Evolutionary conservation across 2,113 vertebrate species (phyloP), one percentile per base, ranked within the genome.

Genomic region (Mellivora capensis): DNA sequence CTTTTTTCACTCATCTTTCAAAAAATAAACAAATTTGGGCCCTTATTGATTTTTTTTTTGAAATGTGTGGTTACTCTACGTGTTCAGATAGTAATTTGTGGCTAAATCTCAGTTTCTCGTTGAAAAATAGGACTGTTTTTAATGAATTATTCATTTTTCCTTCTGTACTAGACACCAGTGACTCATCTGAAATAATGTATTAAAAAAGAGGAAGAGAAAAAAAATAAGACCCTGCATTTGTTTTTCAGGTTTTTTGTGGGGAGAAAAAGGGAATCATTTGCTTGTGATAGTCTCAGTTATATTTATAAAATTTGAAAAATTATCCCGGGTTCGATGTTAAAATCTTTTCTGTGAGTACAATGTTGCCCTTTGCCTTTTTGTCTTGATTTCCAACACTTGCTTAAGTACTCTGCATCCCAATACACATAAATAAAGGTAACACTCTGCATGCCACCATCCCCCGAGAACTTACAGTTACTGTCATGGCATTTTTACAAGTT

Each of bases 71-170:
- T 11, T 47, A 42, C 14, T 64, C 4, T 37, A 49, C n/a, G 15
- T 87, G 71, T 91, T 82, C 34, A 83, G 34, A 31, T 61, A 69
- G 64, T 79, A 83, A 77, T 87, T 84, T 90, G 87, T 74, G 4
- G 82, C 76, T 94, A 82, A 57, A 87, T 72, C 37, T 62, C 34
- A 67, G 20, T 87, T 91, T 94, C 23, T 91, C n/a, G 83, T 94
- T 96, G 57, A 59, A 29, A 74, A 71, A 87, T 57, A 76, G 47
- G 67, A 83, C 54, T 42, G 57, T 57, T 94, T 67, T 88, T 93
- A 93, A 86, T 91, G 83, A 91, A 91, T 91, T 91, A 29, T 77
- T 90, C 61, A 71, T 7, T 44, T 69, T 83, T 87, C 27, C 27
- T n/a, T 15, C n/a, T 77, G 52, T 90, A 79, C 67, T 74, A 87